Percentiles rank a stretch among this genome's conserved stretches.
Conservation (phyloP, 1,140 invertebrate genomes). For the Episyrphus balteatus region DNA sequence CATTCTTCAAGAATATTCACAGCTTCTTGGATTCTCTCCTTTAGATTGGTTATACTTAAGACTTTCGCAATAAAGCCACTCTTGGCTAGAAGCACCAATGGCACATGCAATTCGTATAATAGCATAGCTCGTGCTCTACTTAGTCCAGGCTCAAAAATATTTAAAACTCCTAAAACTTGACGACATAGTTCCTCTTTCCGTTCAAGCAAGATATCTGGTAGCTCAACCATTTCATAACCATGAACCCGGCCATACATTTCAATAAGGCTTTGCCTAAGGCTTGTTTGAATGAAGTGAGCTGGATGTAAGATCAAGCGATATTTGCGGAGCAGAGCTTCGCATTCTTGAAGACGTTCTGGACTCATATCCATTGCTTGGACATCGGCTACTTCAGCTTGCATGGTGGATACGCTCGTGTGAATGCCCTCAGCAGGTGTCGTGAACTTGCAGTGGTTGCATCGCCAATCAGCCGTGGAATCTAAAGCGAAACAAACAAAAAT, state of each 20-base stretch:
- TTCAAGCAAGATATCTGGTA: conserved; percentile 58
- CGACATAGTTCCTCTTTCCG: conserved; percentile 62
- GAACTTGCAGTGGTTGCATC: conserved; percentile 59
- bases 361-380: conserved; percentile 37
- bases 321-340: conserved; percentile 47
- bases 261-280: conserved; percentile 51
- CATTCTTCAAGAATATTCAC: conserved; percentile 46
- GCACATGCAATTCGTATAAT: conserved; percentile 66
- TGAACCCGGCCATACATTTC: conserved; percentile 65
- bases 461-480: conserved; percentile 53
- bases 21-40: conserved; percentile 52
- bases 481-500: conserved; percentile 11
- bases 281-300: conserved; percentile 53
- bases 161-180: conserved; percentile 52
- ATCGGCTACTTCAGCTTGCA: conserved; percentile 49
- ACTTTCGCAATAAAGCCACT: conserved; percentile 46
- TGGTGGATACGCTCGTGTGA: conserved; percentile 42
- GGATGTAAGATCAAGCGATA: conserved; percentile 57
- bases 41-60: conserved; percentile 49
- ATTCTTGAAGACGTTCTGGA: conserved; percentile 20
- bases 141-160: conserved; percentile 62
- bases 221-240: conserved; percentile 56
- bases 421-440: conserved; percentile 47
- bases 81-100: conserved; percentile 56
- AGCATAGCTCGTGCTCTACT: conserved; percentile 63